Evolutionary conservation across 2,888 invertebrate genomes (phyloP).

Genomic region (Allophyes oxyacanthae): DNA sequence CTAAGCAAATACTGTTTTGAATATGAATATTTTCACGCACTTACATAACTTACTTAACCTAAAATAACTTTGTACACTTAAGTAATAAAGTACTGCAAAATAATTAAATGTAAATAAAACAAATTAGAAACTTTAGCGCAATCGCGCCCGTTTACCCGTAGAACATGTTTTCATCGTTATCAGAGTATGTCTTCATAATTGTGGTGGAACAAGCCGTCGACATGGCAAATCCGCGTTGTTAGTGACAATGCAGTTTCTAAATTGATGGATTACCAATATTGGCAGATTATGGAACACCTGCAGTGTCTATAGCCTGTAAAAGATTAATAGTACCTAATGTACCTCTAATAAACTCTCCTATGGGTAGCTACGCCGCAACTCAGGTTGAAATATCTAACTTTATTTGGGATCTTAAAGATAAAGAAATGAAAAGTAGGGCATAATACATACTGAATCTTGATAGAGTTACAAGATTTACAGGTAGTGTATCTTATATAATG

Average conservation of each 20-base stretch:
- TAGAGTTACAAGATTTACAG: conserved; percentile 33
- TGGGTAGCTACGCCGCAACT: conserved; percentile 6
- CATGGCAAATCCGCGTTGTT: conserved; percentile 70
- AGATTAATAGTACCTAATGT: background rate
- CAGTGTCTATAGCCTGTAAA: background rate
- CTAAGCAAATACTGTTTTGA: background rate
- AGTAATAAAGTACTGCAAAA: conserved; percentile 16
- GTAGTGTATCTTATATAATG: conserved; percentile 51
- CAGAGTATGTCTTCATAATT: conserved; percentile 85
- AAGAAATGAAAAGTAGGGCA: conserved; percentile 35
- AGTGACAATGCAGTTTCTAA: conserved; percentile 54
- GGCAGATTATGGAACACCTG: conserved; percentile 17
- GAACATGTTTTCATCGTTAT: conserved; percentile 79
- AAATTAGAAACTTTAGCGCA: conserved; percentile 49
- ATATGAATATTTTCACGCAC: conserved; percentile 14
- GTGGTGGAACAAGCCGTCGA: conserved; percentile 64
- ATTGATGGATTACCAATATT: conserved; percentile 19
- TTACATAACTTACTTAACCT: conserved; percentile 15
- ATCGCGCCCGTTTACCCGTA: conserved; percentile 44
- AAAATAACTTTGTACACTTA: background rate
- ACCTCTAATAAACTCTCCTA: background rate
- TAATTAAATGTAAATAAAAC: conserved; percentile 40
- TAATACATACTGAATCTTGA: conserved; percentile 41
- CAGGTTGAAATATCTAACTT: background rate
- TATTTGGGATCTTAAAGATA: conserved; percentile 23